Base-by-base conservation (phyloP, 1,140 invertebrate species). In the Dreissena polymorpha region DNA sequence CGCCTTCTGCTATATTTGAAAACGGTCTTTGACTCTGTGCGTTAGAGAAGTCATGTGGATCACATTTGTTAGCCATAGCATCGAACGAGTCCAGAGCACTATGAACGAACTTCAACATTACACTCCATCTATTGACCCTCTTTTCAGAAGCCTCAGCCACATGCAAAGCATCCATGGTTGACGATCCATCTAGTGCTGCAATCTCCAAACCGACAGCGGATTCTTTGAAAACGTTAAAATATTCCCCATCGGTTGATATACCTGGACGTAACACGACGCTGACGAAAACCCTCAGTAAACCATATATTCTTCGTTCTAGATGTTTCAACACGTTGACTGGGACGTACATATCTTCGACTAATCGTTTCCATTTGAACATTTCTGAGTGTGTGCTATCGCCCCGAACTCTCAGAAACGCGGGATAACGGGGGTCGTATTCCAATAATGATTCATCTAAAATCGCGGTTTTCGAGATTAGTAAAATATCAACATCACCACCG, bases 401-500 rank as follows among this genome's bases (percentile, higher is more conserved):
- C 14, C 29, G 27, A n/a, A 70, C 49, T 39, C 21, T 25, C 13
- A 70, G 68, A 39, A 70, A 70, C 7, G 68, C 68, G 10, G 68
- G 68, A 21, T 70, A 70, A 39, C 16, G 13, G 13, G 1, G 0
- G 39, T 70, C 68, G 21, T 70, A 70, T 29, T 70, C 39, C 13
- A 70, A 70, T 18, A 29, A 27, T 14, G 25, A 39, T 49, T 70
- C 68, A 16, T 70, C 14, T 49, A 70, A 16, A 49, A 70, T 12
- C 27, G n/a, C n/a, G 10, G 27, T 18, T 39, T 50, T 70, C 5
- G 68, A 21, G 10, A 70, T 21, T 16, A 70, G 16, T n/a, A 70
- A 49, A 39, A 70, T 70, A 50, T 70, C 68, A 70, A 70, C 49
- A 39, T 70, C 68, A 10, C 68, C 68, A 49, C 13, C 27, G 21